phyloP scores from a whole-genome alignment of 1,140 invertebrate species.

The Pemphigus obesinymphae region DNA sequence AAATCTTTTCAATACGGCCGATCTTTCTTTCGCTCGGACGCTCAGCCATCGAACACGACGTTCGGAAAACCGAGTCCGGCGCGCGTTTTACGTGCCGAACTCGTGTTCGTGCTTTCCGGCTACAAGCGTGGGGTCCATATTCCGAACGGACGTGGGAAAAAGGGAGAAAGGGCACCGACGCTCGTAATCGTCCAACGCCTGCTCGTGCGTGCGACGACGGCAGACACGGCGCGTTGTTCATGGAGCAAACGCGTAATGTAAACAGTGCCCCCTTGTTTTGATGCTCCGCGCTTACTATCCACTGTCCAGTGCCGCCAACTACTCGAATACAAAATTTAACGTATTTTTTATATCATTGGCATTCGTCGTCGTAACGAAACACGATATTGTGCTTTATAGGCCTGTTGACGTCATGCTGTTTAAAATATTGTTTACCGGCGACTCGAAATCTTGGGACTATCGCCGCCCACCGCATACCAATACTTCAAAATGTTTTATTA shows the following conservation, averaged over 20 bases:
- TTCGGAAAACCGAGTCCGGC: neutral
- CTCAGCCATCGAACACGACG: neutral
- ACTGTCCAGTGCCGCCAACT: neutral
- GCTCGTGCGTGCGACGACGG: neutral
- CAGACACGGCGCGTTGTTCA: neutral
- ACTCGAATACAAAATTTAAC: neutral
- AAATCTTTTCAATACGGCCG: conserved; percentile 29
- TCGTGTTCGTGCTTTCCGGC: neutral
- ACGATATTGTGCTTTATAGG: too few species aligned
- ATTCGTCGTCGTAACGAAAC: neutral
- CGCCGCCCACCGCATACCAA: too few species aligned
- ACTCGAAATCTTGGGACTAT: too few species aligned
- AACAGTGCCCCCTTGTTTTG: conserved; percentile 2
- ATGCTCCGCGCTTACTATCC: neutral
- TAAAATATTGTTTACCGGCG: too few species aligned
- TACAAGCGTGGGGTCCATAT: neutral
- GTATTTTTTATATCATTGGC: neutral
- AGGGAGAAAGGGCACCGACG: neutral
- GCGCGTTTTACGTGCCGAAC: neutral
- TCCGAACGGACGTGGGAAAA: neutral
- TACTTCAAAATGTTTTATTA: too few species aligned
- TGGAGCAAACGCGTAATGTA: neutral
- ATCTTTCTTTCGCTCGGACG: neutral
- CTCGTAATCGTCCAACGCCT: neutral
- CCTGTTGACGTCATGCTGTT: too few species aligned